Evolutionary conservation across 2,888 invertebrate genomes (phyloP).

Genomic region (Ennomos fuscantarius): DNA sequence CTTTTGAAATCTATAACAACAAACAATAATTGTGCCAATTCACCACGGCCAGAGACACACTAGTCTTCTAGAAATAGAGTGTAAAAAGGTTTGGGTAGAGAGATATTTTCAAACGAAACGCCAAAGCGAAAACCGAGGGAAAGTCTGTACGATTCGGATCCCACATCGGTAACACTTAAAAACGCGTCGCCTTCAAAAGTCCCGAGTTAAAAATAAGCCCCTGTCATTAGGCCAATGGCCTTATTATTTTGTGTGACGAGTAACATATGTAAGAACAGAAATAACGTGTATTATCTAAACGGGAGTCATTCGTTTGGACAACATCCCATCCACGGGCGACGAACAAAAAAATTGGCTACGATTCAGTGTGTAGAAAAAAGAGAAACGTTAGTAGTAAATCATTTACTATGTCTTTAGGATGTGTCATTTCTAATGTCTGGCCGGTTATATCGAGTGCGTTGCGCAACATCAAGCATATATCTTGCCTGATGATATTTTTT

Average conservation of each 20-base stretch:
- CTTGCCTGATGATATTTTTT: conserved; percentile 50
- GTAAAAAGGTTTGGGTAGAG: conserved; percentile 17
- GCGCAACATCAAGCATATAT: conserved; percentile 50
- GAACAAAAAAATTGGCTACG: conserved; percentile 69
- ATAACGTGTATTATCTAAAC: conserved; percentile 81
- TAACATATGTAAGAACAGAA: conserved; percentile 80
- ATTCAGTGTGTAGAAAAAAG: conserved; percentile 63
- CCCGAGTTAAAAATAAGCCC: conserved; percentile 65
- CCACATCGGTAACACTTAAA: conserved; percentile 56
- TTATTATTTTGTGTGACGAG: conserved; percentile 82
- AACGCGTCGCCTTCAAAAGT: conserved; percentile 69
- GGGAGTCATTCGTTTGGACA: conserved; percentile 65
- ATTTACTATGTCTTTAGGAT: conserved; percentile 65
- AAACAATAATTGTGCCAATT: conserved; percentile 29
- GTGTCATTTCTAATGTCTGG: conserved; percentile 57
- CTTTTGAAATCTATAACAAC: conserved; percentile 14
- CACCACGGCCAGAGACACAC: conserved; percentile 21
- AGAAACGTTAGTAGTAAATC: conserved; percentile 60
- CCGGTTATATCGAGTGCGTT: conserved; percentile 53
- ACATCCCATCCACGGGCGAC: conserved; percentile 57
- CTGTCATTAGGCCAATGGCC: conserved; percentile 85
- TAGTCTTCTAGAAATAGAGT: conserved; percentile 25
- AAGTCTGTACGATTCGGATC: conserved; percentile 47
- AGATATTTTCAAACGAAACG: conserved; percentile 33
- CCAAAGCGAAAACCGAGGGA: conserved; percentile 41